Conservation (phyloP, 1,140 invertebrate species). For the Penaeus japonicus region DNA sequence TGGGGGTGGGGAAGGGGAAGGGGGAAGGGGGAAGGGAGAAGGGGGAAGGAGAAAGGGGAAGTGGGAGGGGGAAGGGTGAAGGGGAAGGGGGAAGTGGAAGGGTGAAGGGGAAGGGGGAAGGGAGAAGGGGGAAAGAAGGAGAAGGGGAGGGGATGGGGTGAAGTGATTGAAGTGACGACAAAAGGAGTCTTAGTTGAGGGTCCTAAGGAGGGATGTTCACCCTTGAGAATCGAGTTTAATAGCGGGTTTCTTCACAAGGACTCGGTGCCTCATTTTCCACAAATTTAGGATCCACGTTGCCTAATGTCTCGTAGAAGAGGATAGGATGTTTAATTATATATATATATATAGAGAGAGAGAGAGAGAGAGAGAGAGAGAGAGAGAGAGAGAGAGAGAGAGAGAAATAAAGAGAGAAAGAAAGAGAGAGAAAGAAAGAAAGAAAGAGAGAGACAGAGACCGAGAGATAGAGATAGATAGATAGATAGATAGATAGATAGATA, state of each 20-base stretch:
- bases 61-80: not conserved
- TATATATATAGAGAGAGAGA: not conserved
- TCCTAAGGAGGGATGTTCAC: too few relatives aligned
- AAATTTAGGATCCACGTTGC: too few relatives aligned
- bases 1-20: too few relatives aligned
- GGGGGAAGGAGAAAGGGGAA: not conserved
- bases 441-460: not conserved
- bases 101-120: too few relatives aligned
- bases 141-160: not conserved
- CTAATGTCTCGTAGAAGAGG: not conserved
- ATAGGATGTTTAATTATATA: not conserved
- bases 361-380: not conserved
- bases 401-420: not conserved
- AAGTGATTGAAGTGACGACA: too few relatives aligned
- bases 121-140: not conserved
- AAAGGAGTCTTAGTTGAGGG: too few relatives aligned
- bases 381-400: not conserved
- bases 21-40: too few relatives aligned
- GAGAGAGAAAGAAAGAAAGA: not conserved
- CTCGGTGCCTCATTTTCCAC: too few relatives aligned
- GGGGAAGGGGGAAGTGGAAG: too few relatives aligned
- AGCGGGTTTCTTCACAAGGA: too few relatives aligned
- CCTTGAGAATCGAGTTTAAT: too few relatives aligned
- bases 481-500: not conserved
- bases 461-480: constrained; percentile 2